Conservation (phyloP, 2,888 invertebrate species). For the Barypeithes pellucidus region DNA sequence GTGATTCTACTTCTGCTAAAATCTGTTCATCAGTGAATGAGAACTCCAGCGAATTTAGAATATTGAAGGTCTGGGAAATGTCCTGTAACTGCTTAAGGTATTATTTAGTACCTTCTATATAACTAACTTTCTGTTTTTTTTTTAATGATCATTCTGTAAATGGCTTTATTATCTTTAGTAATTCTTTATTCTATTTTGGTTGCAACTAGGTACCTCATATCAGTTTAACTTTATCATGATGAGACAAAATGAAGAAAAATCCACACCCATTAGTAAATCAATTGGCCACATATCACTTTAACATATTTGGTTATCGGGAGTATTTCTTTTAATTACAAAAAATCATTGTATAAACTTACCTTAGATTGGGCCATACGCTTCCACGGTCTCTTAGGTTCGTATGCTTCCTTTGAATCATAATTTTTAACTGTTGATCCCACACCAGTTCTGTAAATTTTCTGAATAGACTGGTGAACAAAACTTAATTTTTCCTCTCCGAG, state of each 20-base stretch:
- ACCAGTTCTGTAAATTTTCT: constrained; percentile 29
- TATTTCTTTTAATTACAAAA: too few relatives aligned
- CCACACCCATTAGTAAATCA: too few relatives aligned
- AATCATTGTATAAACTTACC: constrained; percentile 18
- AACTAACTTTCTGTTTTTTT: too few relatives aligned
- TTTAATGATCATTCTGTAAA: too few relatives aligned
- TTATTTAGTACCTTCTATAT: too few relatives aligned
- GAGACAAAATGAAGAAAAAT: too few relatives aligned
- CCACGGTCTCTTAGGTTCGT: constrained; percentile 25
- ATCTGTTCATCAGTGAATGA: constrained; percentile 37
- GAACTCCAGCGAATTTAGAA: constrained; percentile 34
- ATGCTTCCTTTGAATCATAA: not conserved
- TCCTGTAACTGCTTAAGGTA: constrained; percentile 23
- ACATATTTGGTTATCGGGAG: too few relatives aligned
- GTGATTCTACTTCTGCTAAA: constrained; percentile 26
- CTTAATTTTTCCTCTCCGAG: constrained; percentile 28
- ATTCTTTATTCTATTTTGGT: too few relatives aligned
- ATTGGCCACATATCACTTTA: too few relatives aligned
- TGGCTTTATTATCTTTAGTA: too few relatives aligned
- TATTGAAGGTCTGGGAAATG: constrained; percentile 8
- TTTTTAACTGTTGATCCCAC: not conserved
- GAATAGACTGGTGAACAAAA: constrained; percentile 32
- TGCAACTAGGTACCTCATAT: too few relatives aligned
- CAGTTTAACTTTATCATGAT: too few relatives aligned
- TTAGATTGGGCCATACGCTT: constrained; percentile 29